Evolutionary conservation across 2,797 vertebrate species (phyloP).

Genomic region (Masticophis lateralis): DNA sequence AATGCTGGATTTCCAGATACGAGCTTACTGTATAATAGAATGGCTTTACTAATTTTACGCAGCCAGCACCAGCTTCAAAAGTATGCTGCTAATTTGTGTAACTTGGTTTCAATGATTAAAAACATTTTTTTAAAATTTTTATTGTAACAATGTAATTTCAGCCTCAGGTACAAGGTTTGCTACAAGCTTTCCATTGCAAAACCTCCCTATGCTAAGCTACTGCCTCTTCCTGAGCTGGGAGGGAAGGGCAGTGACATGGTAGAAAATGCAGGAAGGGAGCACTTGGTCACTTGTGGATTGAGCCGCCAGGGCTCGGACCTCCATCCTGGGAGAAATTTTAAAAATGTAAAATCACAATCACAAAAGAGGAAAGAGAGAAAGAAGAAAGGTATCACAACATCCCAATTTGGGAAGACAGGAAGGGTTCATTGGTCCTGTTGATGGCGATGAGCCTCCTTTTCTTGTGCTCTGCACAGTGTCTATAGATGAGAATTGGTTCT

Average conservation of each 20-base stretch:
- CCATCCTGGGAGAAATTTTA: slow-evolving; percentile 13
- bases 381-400: slow-evolving; percentile 14
- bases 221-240: neutral
- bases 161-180: slow-evolving; percentile 19
- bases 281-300: neutral
- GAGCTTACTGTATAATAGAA: neutral
- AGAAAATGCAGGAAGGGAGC: slow-evolving; percentile 11
- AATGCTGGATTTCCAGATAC: neutral
- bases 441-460: neutral
- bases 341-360: slow-evolving; percentile 26
- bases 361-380: slow-evolving; percentile 21
- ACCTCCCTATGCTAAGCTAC: slow-evolving; percentile 7
- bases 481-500: neutral
- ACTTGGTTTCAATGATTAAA: slow-evolving; percentile 15
- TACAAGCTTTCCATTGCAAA: slow-evolving; percentile 17
- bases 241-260: neutral
- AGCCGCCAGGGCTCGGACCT: slow-evolving; percentile 29
- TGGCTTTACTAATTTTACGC: neutral
- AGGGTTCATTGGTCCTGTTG: neutral
- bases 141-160: slow-evolving; percentile 36
- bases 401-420: neutral
- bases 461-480: slow-evolving; percentile 14
- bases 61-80: neutral
- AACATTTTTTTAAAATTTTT: slow-evolving; percentile 8
- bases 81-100: neutral